Conservation (phyloP, 2,113 vertebrate genomes). For the Heloderma charlesbogerti region DNA sequence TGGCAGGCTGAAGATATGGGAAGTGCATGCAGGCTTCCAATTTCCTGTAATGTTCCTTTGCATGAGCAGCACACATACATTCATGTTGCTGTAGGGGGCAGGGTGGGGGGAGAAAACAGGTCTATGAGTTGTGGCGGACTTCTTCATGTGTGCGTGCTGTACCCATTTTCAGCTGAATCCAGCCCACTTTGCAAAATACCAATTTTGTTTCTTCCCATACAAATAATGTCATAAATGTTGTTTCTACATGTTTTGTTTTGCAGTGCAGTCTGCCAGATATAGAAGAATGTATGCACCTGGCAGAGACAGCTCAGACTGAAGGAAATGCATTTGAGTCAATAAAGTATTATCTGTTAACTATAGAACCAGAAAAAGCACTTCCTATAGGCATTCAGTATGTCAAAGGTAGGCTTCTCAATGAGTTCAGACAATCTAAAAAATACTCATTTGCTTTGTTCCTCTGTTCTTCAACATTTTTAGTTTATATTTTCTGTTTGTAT, state of each 20-base stretch:
- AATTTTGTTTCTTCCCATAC: background rate
- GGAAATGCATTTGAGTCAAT: constrained; percentile 86
- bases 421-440: background rate
- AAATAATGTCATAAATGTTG: background rate
- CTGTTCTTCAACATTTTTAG: background rate
- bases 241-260: constrained; percentile 54
- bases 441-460: constrained; percentile 3
- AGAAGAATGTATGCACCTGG: constrained; percentile 86
- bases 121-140: too few species aligned
- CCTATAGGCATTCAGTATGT: constrained; percentile 86
- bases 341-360: constrained; percentile 89
- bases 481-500: constrained; percentile 20
- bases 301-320: constrained; percentile 76
- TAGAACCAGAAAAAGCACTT: constrained; percentile 91
- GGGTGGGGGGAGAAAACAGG: background rate
- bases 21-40: background rate
- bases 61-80: background rate
- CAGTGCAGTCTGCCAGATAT: constrained; percentile 89
- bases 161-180: background rate
- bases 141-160: background rate
- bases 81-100: background rate
- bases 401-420: constrained; percentile 83
- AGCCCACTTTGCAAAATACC: background rate
- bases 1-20: background rate
- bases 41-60: background rate